Evolutionary conservation across 2,888 invertebrate genomes (phyloP), one percentile per base, ranked within the genome.

Genomic region (Cistogaster globosa): DNA sequence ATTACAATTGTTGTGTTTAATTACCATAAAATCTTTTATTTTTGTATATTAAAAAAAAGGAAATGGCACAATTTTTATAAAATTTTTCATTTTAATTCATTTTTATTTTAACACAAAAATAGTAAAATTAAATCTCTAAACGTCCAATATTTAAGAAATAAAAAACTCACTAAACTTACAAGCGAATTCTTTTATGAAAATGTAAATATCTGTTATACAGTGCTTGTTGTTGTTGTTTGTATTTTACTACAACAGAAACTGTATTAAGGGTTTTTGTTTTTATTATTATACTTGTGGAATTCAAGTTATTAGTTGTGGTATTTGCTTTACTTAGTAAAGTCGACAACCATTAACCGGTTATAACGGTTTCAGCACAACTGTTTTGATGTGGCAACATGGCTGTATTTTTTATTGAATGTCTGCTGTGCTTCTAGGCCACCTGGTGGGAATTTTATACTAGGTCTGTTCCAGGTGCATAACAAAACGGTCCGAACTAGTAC

Each of bases 131-230:
- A 81, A 63, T 55, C 16, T 63, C 53, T 65, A 82, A 85, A 82
- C 82, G 85, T 85, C 85, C 85, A 85, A 82, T 60, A 82, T 71
- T 76, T 71, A 22, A 76, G 53, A 83, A 76, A 83, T 60, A 85
- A 82, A 75, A 63, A 57, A 81, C 48, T 7, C 58, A 76, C 48
- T 18, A 60, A 48, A 75, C 79, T 80, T 79, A 80, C 75, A 80
- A 62, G 53, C 9, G 16, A 81, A 74, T 58, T 20, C 22, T 38
- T 20, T 12, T 6, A 12, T 0, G n/a, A 3, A 48, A 48, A 2
- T 48, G 5, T 42, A 12, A 14, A 18, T 18, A 22, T 67, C 22
- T 42, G 20, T 32, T 57, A 32, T 20, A 26, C 58, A 22, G 38
- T 51, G 20, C 36, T 38, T 74, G 7, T 36, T 48, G 18, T 12